phyloP scores from a whole-genome alignment of 2,888 invertebrate genomes.

The Plemyria rubiginata region DNA sequence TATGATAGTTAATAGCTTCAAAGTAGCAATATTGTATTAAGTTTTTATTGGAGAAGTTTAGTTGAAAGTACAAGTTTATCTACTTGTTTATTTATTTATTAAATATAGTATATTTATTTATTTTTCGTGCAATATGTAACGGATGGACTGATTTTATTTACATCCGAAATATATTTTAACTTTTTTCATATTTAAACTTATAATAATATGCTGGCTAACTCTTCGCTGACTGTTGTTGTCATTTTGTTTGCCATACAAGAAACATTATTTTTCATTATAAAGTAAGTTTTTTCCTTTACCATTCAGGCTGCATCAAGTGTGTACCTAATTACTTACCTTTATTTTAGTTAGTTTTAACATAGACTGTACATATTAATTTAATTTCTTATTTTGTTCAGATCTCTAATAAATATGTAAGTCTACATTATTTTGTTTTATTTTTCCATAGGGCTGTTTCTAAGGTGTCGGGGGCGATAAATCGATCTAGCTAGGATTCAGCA shows the following conservation, averaged over 20 bases:
- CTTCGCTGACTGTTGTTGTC: constrained; percentile 59
- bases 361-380: constrained; percentile 86
- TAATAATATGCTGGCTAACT: constrained; percentile 54
- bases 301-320: constrained; percentile 77
- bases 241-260: constrained; percentile 58
- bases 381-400: constrained; percentile 86
- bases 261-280: constrained; percentile 66
- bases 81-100: constrained; percentile 46
- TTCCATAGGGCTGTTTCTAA: neutral
- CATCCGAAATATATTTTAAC: constrained; percentile 63
- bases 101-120: constrained; percentile 58
- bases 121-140: constrained; percentile 74
- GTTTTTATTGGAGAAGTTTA: constrained; percentile 43
- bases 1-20: constrained; percentile 53
- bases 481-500: no score
- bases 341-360: constrained; percentile 85
- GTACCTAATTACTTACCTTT: constrained; percentile 84
- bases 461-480: no score
- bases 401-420: constrained; percentile 86
- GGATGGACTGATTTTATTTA: constrained; percentile 76
- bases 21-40: constrained; percentile 52
- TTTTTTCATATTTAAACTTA: constrained; percentile 44
- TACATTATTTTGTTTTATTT: constrained; percentile 56
- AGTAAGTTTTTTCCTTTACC: constrained; percentile 48
- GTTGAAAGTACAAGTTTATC: constrained; percentile 56